A percentile compares a stretch with the other conserved stretches of the same genome.
Conservation (phyloP, 2,797 vertebrate genomes). For the Acipenser ruthenus region DNA sequence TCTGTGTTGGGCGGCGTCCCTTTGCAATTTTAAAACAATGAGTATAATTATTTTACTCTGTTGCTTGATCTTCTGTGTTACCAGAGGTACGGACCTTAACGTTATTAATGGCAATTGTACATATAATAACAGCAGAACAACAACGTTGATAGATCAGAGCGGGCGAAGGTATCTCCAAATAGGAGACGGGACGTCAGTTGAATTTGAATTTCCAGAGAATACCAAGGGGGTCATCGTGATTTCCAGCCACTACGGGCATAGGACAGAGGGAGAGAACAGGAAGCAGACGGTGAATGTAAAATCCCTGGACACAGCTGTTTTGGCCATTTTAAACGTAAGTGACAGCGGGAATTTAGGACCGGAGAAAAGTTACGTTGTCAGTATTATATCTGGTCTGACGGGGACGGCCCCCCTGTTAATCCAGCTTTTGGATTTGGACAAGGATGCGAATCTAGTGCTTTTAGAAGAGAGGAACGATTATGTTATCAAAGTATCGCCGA, state of each 20-base stretch:
- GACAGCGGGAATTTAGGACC: slow-evolving; percentile 43
- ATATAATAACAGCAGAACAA: slow-evolving; percentile 28
- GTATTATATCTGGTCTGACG: slow-evolving; percentile 64
- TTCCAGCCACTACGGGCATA: slow-evolving; percentile 53
- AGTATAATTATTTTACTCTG: slow-evolving; percentile 47
- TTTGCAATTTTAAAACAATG: slow-evolving; percentile 44
- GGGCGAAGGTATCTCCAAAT: slow-evolving; percentile 56
- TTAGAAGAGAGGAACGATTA: slow-evolving; percentile 75
- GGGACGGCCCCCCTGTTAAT: slow-evolving; percentile 69
- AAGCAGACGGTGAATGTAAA: slow-evolving; percentile 53
- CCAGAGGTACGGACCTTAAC: slow-evolving; percentile 29
- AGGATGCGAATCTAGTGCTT: slow-evolving; percentile 43
- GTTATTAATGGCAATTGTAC: slow-evolving; percentile 24
- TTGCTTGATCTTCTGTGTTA: slow-evolving; percentile 40
- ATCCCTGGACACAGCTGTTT: slow-evolving; percentile 71
- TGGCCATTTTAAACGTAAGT: slow-evolving; percentile 71
- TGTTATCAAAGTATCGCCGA: slow-evolving; percentile 63
- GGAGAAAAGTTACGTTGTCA: slow-evolving; percentile 59
- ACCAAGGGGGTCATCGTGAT: slow-evolving; percentile 78
- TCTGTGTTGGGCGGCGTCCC: slow-evolving; percentile 29
- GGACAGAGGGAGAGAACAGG: slow-evolving; percentile 46
- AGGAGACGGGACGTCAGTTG: slow-evolving; percentile 70
- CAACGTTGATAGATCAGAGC: slow-evolving; percentile 18
- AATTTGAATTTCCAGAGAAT: slow-evolving; percentile 81
- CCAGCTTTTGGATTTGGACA: slow-evolving; percentile 59